Evolutionary conservation across 30 jellyfish, hydroid and myxozoan genomes (phyloP).

Genomic region (Aurelia sp.): DNA sequence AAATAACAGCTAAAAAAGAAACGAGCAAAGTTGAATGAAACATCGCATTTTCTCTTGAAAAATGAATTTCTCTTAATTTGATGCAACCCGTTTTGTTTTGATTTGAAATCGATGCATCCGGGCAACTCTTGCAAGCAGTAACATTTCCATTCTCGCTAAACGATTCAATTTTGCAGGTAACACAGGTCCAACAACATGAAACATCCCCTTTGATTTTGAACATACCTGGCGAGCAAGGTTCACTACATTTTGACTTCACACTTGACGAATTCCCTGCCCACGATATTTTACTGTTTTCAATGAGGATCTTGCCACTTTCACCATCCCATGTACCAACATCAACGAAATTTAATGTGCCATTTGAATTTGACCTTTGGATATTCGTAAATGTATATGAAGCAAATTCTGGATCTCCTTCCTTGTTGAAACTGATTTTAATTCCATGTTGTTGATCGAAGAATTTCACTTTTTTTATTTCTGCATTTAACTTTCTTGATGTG

Average conservation of each 20-base stretch:
- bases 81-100: slow-evolving; percentile 65
- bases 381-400: slow-evolving; percentile 74
- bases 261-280: neutral
- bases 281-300: neutral
- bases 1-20: slow-evolving; percentile 54
- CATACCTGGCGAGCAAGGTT: slow-evolving; percentile 78
- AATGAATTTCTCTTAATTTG: slow-evolving; percentile 37
- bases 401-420: slow-evolving; percentile 77
- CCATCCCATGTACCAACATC: slow-evolving; percentile 84
- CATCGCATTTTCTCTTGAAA: slow-evolving; percentile 26
- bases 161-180: slow-evolving; percentile 39
- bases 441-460: slow-evolving; percentile 59
- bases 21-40: slow-evolving; percentile 25
- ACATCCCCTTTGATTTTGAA: slow-evolving; percentile 52
- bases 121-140: slow-evolving; percentile 61
- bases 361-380: neutral
- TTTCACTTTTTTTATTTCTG: slow-evolving; percentile 29
- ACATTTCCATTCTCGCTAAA: slow-evolving; percentile 22
- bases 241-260: slow-evolving; percentile 57
- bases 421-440: slow-evolving; percentile 44
- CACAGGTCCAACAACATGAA: slow-evolving; percentile 90
- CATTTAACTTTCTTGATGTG: slow-evolving; percentile 19
- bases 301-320: slow-evolving; percentile 8
- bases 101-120: slow-evolving; percentile 48
- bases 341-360: neutral